phyloP scores from a whole-genome alignment of 2,113 vertebrate species.

The Nyctereutes procyonoides region DNA sequence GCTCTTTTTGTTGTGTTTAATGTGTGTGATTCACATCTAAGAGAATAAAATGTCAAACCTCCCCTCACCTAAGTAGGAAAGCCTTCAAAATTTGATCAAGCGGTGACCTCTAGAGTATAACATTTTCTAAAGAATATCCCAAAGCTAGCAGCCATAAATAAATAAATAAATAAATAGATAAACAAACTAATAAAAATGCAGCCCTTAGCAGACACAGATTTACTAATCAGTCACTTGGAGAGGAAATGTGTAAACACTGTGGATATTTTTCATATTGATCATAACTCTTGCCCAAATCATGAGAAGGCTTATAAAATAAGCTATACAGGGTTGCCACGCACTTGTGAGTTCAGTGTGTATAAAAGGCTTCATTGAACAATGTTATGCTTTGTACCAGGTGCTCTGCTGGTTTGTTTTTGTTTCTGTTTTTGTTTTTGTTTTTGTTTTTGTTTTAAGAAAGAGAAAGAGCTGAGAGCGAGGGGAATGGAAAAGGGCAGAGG shows the following conservation, averaged over 20 bases:
- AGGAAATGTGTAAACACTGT: background rate
- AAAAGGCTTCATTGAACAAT: background rate
- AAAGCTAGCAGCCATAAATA: background rate
- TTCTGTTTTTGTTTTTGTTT: too few species aligned
- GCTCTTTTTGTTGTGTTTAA: background rate
- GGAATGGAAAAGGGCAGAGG: background rate
- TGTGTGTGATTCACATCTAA: background rate
- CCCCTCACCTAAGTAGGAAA: background rate
- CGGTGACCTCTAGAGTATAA: background rate
- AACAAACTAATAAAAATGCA: too few species aligned
- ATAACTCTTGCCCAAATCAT: background rate
- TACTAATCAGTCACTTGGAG: background rate
- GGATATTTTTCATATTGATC: background rate
- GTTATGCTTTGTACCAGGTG: background rate
- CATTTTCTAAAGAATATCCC: background rate
- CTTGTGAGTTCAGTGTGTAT: background rate
- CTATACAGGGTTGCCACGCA: background rate
- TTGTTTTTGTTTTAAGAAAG: background rate
- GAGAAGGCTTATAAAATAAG: background rate
- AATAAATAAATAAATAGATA: background rate
- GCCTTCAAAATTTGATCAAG: background rate
- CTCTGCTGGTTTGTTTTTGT: background rate
- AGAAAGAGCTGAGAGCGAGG: background rate
- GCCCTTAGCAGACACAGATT: background rate
- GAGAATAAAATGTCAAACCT: background rate